Percentiles rank a stretch among this genome's conserved stretches.
phyloP scores from a whole-genome alignment of 2,888 invertebrate species.

The Leucoptera coffeella region DNA sequence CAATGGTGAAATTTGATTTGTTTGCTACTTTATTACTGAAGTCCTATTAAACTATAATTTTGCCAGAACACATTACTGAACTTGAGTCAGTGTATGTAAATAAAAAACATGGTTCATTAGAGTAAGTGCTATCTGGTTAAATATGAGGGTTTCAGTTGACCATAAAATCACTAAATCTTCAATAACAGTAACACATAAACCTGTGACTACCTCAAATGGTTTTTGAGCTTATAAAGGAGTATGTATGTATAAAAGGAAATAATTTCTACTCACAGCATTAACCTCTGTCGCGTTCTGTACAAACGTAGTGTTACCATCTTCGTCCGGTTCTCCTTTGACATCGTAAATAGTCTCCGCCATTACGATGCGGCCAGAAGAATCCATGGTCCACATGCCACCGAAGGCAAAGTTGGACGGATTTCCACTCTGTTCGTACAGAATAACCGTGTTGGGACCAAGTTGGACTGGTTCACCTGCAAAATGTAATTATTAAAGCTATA shows the following conservation, averaged over 20 bases:
- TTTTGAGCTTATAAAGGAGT: too few species aligned
- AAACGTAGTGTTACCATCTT: slow-evolving; percentile 29
- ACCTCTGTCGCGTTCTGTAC: slow-evolving; percentile 37
- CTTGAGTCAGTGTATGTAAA: too few species aligned
- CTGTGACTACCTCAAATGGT: too few species aligned
- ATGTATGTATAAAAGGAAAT: too few species aligned
- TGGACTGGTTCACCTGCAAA: slow-evolving; percentile 46
- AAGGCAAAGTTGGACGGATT: slow-evolving; percentile 43
- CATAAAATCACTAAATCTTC: neutral
- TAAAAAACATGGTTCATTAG: too few species aligned
- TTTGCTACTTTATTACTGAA: too few species aligned
- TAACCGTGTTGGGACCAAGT: slow-evolving; percentile 42
- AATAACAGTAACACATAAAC: too few species aligned
- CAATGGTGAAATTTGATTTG: too few species aligned
- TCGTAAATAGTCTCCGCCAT: slow-evolving; percentile 49
- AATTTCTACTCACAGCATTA: slow-evolving; percentile 28
- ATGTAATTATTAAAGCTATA: too few species aligned
- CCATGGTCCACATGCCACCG: slow-evolving; percentile 49
- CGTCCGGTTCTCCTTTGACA: slow-evolving; percentile 43
- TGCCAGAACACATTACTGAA: too few species aligned
- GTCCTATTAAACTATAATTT: too few species aligned
- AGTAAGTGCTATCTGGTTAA: too few species aligned
- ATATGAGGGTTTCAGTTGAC: neutral
- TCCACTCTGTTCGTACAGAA: slow-evolving; percentile 41
- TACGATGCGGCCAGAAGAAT: slow-evolving; percentile 39